These are phyloP conservation scores for Hartigia nigra DNA, from an alignment of 2,888 invertebrate species.

Conservation along the genomic window DNA sequence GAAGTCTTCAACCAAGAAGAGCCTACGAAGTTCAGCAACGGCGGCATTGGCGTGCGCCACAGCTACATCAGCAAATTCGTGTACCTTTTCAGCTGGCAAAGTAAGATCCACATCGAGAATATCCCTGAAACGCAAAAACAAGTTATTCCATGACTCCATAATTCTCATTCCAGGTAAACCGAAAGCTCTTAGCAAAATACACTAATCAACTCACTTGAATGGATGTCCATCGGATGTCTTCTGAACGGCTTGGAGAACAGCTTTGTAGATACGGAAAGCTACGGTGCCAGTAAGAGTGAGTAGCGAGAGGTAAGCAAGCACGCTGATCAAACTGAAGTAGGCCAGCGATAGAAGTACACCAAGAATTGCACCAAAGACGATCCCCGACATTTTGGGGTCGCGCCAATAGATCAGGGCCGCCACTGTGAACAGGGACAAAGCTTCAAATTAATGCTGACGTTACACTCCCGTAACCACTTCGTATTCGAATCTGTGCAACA, in stretches of 20 bases:
- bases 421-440: slow-evolving; percentile 70
- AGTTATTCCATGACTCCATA: neutral
- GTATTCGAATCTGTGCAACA: neutral
- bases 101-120: slow-evolving; percentile 89
- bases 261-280: slow-evolving; percentile 96
- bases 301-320: slow-evolving; percentile 92
- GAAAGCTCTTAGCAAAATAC: neutral
- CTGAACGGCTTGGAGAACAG: slow-evolving; percentile 93
- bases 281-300: slow-evolving; percentile 87
- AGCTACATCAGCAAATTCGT: slow-evolving; percentile 86
- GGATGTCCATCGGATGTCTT: slow-evolving; percentile 97
- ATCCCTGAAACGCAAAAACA: slow-evolving; percentile 69
- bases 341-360: slow-evolving; percentile 92
- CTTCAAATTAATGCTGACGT: neutral
- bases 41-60: slow-evolving; percentile 89
- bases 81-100: slow-evolving; percentile 91
- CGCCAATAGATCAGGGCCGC: slow-evolving; percentile 98
- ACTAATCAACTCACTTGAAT: slow-evolving; percentile 83
- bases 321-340: slow-evolving; percentile 95
- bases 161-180: neutral
- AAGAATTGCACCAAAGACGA: slow-evolving; percentile 91
- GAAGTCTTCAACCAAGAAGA: slow-evolving; percentile 96
- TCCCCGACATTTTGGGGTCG: slow-evolving; percentile 92
- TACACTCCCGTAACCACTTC: neutral
- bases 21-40: slow-evolving; percentile 84